phyloP scores from a whole-genome alignment of 2,888 invertebrate genomes.

The Miltochrista miniata region DNA sequence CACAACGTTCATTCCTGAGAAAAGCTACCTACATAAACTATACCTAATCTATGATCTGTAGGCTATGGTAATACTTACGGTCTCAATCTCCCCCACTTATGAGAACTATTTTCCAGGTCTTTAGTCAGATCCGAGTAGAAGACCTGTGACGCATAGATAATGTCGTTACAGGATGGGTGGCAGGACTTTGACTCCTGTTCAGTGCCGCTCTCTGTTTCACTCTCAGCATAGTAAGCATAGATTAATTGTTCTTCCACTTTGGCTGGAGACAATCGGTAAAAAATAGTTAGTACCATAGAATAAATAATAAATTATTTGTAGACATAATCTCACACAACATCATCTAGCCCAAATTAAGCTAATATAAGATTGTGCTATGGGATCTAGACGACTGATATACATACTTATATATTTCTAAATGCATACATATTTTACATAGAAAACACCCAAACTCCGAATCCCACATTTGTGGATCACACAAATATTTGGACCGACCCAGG shows the following conservation, averaged over 20 bases:
- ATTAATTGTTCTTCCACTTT: conserved; percentile 66
- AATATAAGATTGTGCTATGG: too few relatives aligned
- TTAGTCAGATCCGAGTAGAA: conserved; percentile 71
- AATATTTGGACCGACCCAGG: too few relatives aligned
- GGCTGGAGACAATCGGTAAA: conserved; percentile 32
- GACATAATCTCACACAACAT: too few relatives aligned
- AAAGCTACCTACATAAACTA: too few relatives aligned
- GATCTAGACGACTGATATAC: too few relatives aligned
- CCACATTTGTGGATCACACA: too few relatives aligned
- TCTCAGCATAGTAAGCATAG: conserved; percentile 68
- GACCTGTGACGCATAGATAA: conserved; percentile 71
- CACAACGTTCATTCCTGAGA: too few relatives aligned
- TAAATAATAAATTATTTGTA: neutral
- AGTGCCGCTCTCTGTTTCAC: conserved; percentile 55
- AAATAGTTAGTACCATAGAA: neutral
- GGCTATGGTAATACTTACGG: conserved; percentile 48
- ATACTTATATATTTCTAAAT: too few relatives aligned
- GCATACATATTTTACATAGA: too few relatives aligned
- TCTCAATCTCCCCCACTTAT: conserved; percentile 48
- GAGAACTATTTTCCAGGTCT: conserved; percentile 41
- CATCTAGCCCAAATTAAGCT: too few relatives aligned
- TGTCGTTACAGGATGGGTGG: conserved; percentile 72
- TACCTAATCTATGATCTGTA: too few relatives aligned
- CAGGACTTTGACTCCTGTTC: conserved; percentile 56
- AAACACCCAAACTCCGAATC: too few relatives aligned